A percentile compares a stretch with the other conserved stretches of the same genome.
Conservation (phyloP, 2,113 vertebrate genomes). For the Oreochromis aureus region DNA sequence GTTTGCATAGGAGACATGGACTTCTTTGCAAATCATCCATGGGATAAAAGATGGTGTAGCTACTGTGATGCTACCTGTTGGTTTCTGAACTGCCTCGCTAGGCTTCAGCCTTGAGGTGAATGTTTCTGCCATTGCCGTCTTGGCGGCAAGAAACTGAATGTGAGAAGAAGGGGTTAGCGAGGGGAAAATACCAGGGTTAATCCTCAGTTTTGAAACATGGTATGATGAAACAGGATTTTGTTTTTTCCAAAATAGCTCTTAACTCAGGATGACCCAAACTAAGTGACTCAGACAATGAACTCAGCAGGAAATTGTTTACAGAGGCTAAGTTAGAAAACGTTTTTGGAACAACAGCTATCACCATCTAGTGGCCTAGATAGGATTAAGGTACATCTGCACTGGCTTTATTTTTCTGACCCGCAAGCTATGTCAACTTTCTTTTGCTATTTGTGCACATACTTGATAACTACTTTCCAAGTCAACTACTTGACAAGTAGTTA, state of each 20-base stretch:
- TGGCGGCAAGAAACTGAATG: background rate
- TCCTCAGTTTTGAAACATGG: background rate
- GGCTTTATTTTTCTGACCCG: background rate
- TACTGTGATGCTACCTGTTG: too few species aligned
- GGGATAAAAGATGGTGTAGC: background rate
- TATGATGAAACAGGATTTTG: background rate
- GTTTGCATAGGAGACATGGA: background rate
- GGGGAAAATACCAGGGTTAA: background rate
- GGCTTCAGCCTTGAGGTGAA: too few species aligned
- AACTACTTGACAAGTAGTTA: background rate
- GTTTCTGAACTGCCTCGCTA: too few species aligned
- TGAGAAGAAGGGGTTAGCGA: background rate
- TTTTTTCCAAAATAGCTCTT: background rate
- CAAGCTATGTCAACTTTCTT: background rate
- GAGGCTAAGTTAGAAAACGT: background rate
- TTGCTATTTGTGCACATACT: background rate
- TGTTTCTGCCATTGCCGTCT: background rate
- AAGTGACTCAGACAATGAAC: background rate
- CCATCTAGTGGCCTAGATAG: background rate
- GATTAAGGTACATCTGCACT: accelerated
- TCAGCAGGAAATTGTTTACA: background rate
- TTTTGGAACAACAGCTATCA: background rate
- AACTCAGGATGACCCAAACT: background rate
- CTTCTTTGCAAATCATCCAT: background rate
- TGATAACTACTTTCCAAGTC: background rate